Percentiles rank a stretch among this genome's conserved stretches.
phyloP scores from a whole-genome alignment of 2,113 vertebrate species.

The Benitochromis conjunctus region DNA sequence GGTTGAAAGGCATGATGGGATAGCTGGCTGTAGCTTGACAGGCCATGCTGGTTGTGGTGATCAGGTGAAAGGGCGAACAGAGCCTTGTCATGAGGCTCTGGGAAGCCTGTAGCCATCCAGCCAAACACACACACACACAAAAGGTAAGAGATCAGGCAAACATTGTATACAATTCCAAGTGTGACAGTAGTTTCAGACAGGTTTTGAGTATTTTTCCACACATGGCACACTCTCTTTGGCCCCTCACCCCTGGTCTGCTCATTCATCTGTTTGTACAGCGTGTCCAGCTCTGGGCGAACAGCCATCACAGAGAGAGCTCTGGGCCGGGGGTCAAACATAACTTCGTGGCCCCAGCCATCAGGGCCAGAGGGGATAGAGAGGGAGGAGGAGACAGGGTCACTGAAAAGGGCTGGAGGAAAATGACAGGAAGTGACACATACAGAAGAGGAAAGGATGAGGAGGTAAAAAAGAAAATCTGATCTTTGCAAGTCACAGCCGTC shows the following conservation, averaged over 20 bases:
- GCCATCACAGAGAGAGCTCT: conserved; percentile 61
- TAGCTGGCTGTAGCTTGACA: conserved; percentile 54
- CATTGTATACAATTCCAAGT: not conserved
- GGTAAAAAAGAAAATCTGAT: not conserved
- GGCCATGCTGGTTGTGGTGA: conserved; percentile 50
- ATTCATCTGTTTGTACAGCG: conserved; percentile 65
- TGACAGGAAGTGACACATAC: conserved; percentile 35
- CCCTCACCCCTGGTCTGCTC: conserved; percentile 62
- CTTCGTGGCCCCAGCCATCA: conserved; percentile 54
- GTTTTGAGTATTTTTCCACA: not conserved
- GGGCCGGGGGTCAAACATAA: conserved; percentile 52
- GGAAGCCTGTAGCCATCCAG: conserved; percentile 49
- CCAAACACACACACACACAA: not conserved
- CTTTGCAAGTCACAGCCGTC: not conserved
- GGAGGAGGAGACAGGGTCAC: conserved; percentile 66
- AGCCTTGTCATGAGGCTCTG: conserved; percentile 58
- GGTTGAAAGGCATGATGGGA: conserved; percentile 65
- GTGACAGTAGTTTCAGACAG: not conserved
- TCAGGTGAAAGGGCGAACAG: conserved; percentile 54
- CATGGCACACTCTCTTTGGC: not conserved
- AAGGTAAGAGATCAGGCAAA: not conserved
- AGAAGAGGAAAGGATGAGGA: not conserved
- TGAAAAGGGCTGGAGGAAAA: conserved; percentile 75
- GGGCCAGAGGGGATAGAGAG: conserved; percentile 47
- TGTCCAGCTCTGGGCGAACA: conserved; percentile 60